These are phyloP conservation scores for Drosophila nr. medialis DNA, from an alignment of 2,888 invertebrate genomes.

Conservation along the genomic window DNA sequence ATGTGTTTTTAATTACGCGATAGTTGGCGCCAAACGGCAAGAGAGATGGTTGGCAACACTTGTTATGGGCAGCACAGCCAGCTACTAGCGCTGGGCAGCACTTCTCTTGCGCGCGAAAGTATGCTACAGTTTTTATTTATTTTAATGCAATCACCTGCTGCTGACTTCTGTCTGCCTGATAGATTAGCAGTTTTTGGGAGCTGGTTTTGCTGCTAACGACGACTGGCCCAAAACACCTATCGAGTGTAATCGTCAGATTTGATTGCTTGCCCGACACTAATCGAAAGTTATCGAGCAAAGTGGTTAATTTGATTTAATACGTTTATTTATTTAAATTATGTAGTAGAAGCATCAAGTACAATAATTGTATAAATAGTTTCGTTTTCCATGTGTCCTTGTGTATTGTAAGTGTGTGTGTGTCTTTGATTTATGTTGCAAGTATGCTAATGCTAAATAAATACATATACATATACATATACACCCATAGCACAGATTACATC, in stretches of 20 bases:
- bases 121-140: constrained; percentile 13
- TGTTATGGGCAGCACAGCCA: neutral
- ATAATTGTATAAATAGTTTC: constrained; percentile 71
- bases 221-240: neutral
- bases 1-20: constrained; percentile 4
- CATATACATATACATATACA: constrained; percentile 50
- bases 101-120: constrained; percentile 19
- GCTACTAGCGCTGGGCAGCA: constrained; percentile 7
- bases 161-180: constrained; percentile 36
- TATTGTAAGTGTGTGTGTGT: constrained; percentile 32
- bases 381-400: constrained; percentile 28
- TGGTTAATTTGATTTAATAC: constrained; percentile 23
- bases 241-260: constrained; percentile 1
- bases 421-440: constrained; percentile 68
- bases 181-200: constrained; percentile 38
- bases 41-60: neutral
- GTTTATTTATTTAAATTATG: constrained; percentile 57
- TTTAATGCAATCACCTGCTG: constrained; percentile 14
- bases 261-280: neutral
- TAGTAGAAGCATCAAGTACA: constrained; percentile 78
- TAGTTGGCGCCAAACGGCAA: neutral
- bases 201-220: constrained; percentile 10
- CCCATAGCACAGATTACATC: constrained; percentile 62
- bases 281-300: neutral
- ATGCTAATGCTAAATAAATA: constrained; percentile 57